Evolutionary conservation across 1,140 invertebrate genomes (phyloP).

Genomic region (Bombyx mandarina): DNA sequence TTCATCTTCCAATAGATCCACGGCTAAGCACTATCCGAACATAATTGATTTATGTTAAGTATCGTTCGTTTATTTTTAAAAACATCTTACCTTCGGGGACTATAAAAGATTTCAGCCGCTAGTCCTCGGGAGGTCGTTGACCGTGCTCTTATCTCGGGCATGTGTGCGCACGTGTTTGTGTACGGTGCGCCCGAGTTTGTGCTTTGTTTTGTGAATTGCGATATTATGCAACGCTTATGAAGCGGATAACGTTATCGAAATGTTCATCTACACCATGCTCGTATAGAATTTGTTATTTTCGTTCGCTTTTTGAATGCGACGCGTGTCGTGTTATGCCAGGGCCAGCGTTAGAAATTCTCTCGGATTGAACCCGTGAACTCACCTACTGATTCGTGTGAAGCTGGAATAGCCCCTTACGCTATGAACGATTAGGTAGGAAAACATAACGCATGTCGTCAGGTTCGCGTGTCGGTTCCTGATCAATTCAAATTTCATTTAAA

Average conservation of each 20-base stretch:
- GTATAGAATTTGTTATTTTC: conserved; percentile 12
- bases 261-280: conserved; percentile 30
- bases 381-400: too few relatives aligned
- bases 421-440: too few relatives aligned
- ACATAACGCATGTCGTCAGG: too few relatives aligned
- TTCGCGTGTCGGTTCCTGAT: too few relatives aligned
- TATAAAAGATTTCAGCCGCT: conserved; percentile 43
- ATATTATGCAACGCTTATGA: conserved; percentile 51
- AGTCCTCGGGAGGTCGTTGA: conserved; percentile 47
- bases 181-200: conserved; percentile 35
- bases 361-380: too few relatives aligned
- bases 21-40: conserved; percentile 1
- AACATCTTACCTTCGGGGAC: conserved; percentile 6
- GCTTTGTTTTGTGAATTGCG: conserved; percentile 22
- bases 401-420: too few relatives aligned
- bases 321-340: too few relatives aligned
- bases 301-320: too few relatives aligned
- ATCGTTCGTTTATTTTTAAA: conserved; percentile 8
- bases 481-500: too few relatives aligned
- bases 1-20: not conserved
- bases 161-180: conserved; percentile 35
- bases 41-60: conserved; percentile 10
- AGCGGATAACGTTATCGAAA: conserved; percentile 41
- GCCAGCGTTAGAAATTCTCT: too few relatives aligned
- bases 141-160: conserved; percentile 55